These are phyloP conservation scores for Maniola hyperantus DNA, from an alignment of 2,888 invertebrate genomes.

Conservation along the genomic window DNA sequence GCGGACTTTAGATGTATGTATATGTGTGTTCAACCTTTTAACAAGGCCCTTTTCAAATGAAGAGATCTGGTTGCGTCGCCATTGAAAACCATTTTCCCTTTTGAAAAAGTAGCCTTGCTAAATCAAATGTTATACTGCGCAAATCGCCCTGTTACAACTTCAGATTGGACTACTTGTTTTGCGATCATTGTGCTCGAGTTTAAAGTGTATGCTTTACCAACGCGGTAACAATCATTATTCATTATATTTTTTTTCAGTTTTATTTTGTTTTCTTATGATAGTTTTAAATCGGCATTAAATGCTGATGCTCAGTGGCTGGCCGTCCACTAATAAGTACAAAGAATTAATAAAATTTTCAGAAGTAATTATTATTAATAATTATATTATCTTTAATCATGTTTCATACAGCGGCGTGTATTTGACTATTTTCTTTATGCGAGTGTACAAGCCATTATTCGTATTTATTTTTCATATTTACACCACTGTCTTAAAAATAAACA, in stretches of 20 bases:
- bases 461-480: not conserved
- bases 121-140: too few species aligned
- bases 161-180: too few species aligned
- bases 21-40: too few species aligned
- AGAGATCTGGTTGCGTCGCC: too few species aligned
- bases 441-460: not conserved
- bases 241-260: slow-evolving; percentile 1
- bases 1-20: too few species aligned
- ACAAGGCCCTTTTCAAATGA: too few species aligned
- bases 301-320: slow-evolving; percentile 41
- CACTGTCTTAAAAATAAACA: not conserved
- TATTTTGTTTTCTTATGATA: slow-evolving; percentile 17
- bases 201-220: not conserved
- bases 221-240: slow-evolving; percentile 6
- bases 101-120: too few species aligned
- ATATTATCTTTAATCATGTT: not conserved
- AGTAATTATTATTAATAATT: not conserved
- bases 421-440: not conserved
- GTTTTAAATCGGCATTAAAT: slow-evolving; percentile 43
- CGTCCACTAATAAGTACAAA: slow-evolving; percentile 38
- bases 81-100: too few species aligned
- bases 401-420: not conserved
- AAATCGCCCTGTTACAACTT: too few species aligned
- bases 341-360: slow-evolving; percentile 13
- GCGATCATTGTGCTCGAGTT: not conserved